Base-by-base conservation (phyloP, 2,888 invertebrate genomes). In the Pedicia rivosa region DNA sequence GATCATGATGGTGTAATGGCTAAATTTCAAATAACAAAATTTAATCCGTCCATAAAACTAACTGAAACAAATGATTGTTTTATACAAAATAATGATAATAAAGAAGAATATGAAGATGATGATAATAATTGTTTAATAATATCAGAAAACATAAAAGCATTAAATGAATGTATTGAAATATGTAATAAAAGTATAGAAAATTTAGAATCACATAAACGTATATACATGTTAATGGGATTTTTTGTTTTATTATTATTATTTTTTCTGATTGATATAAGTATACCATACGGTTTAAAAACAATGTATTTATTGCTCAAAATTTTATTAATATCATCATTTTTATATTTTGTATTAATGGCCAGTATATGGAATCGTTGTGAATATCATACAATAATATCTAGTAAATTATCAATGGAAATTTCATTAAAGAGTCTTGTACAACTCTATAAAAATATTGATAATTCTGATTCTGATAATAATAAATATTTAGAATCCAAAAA, bases 1-100 rank as follows among this genome's bases (percentile, higher is more conserved):
- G 91, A 92, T 57, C 91, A 91, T 56, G 90, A 91, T 60, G 90
- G 86, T 10, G 76, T 91, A 6, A 60, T 70, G 41, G 70, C 79
- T 6, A 70, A 63, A 45, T 38, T 72, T 7, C 47, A 46, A 20
- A 42, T 50, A 8, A 12, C 13, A 9, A 32, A 32, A 22, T 7
- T 32, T 13, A 22, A 20, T n/a, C 14, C 13, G 13, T 7, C 4
- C 15, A 29, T 29, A 15, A 15, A 29, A 8, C 16, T 16, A 15
- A 16, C 10, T 4, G 16, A 29, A 29, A 7, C n/a, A 20, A 19
- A 31, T 22, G n/a, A 17, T 3, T 20, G 19, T 9, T 12, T 20
- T 20, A 6, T 31, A 19, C 10, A n/a, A 17, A 22, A 32, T 17
- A 22, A 12, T 32, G 32, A 32, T 32, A 8, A 15, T 15, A 22